Evolutionary conservation across 2,888 invertebrate species (phyloP).

Genomic region (Drosophila percnosoma): DNA sequence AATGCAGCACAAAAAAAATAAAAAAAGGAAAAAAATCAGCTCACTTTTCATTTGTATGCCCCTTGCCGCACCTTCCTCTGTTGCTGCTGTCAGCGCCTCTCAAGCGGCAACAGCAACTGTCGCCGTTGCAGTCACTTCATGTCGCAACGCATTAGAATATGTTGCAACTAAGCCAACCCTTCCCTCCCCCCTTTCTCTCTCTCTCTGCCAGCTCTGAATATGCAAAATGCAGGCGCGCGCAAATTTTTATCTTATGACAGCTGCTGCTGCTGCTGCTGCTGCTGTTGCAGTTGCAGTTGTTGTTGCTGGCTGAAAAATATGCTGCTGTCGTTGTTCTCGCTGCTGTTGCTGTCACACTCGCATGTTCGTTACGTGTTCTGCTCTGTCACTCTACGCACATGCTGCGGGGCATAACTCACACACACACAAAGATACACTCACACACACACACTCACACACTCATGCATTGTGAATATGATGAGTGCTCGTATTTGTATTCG

Average conservation of each 20-base stretch:
- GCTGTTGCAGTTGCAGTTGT: slow-evolving; percentile 58
- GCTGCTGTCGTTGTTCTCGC: slow-evolving; percentile 63
- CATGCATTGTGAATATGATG: slow-evolving; percentile 6
- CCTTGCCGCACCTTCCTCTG: neutral
- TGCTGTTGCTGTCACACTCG: slow-evolving; percentile 64
- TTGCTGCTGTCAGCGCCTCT: slow-evolving; percentile 74
- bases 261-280: slow-evolving; percentile 63
- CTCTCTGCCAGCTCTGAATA: slow-evolving; percentile 40
- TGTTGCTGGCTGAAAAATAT: slow-evolving; percentile 67
- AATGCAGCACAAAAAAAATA: slow-evolving; percentile 1
- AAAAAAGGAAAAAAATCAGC: slow-evolving; percentile 51
- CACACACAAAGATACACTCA: slow-evolving; percentile 8
- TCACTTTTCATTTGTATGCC: slow-evolving; percentile 58
- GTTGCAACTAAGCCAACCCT: slow-evolving; percentile 59
- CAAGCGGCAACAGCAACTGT: slow-evolving; percentile 82
- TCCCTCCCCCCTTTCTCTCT: neutral
- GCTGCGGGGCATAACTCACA: slow-evolving; percentile 51
- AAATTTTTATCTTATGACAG: slow-evolving; percentile 83
- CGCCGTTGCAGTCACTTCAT: slow-evolving; percentile 80
- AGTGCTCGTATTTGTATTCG: slow-evolving; percentile 24
- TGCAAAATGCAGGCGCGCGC: slow-evolving; percentile 79
- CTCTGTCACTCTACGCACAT: slow-evolving; percentile 70
- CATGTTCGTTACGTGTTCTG: slow-evolving; percentile 64
- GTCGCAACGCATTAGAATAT: slow-evolving; percentile 81
- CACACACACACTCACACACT: slow-evolving; percentile 14